Evolutionary conservation across 2,113 vertebrate genomes (phyloP).

Genomic region (Myotis brandtii): DNA sequence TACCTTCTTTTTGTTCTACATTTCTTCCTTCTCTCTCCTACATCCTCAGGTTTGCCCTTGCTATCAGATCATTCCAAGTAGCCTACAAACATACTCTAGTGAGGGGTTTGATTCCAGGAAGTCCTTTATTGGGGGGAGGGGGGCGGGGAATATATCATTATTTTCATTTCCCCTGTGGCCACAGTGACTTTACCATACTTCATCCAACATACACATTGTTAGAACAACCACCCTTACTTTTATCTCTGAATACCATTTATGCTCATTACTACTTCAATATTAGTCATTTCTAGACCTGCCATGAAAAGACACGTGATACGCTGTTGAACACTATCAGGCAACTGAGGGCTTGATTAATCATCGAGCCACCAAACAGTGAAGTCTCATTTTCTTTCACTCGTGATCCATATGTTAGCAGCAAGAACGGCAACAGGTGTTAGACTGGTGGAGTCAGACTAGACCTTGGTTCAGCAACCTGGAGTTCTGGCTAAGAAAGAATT

Average conservation of each 20-base stretch:
- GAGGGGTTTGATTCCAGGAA: not conserved
- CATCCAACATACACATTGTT: not conserved
- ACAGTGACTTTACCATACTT: not conserved
- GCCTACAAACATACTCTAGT: not conserved
- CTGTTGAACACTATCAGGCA: not conserved
- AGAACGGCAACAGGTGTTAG: not conserved
- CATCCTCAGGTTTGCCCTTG: too few species aligned
- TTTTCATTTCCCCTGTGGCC: not conserved
- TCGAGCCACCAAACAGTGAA: not conserved
- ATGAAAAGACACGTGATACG: not conserved
- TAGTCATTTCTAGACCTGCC: not conserved
- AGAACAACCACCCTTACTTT: not conserved
- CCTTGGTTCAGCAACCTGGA: too few species aligned
- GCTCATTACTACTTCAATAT: not conserved
- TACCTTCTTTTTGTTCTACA: not conserved
- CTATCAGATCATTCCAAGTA: not conserved
- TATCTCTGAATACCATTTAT: not conserved
- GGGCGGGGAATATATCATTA: not conserved
- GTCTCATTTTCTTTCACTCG: not conserved
- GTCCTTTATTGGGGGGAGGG: not conserved
- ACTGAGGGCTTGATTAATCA: not conserved
- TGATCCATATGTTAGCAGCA: not conserved
- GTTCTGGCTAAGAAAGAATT: too few species aligned
- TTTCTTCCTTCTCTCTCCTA: not conserved
- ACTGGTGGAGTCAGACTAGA: too few species aligned